Evolutionary conservation across 37 sponge, comb jelly and placozoan genomes (phyloP).

Genomic region (Diacarnus erythraeanus): DNA sequence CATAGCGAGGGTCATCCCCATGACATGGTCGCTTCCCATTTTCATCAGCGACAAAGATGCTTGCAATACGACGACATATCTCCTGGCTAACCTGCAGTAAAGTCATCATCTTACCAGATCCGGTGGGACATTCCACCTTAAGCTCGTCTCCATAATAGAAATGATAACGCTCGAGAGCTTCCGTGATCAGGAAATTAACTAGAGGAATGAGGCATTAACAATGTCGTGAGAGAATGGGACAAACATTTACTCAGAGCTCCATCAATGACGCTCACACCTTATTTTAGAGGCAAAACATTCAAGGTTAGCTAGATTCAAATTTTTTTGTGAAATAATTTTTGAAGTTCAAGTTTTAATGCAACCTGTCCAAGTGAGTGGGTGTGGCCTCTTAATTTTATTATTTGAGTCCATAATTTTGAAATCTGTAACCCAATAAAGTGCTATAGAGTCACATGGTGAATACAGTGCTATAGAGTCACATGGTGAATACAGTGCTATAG

Average conservation of each 20-base stretch:
- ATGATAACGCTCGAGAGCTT: slow-evolving; percentile 90
- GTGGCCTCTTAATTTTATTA: too few relatives aligned
- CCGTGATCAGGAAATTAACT: slow-evolving; percentile 93
- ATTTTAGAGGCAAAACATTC: neutral
- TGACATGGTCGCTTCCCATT: slow-evolving; percentile 82
- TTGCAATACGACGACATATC: slow-evolving; percentile 61
- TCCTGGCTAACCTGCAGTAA: slow-evolving; percentile 80
- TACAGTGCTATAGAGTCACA: too few relatives aligned
- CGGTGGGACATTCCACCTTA: slow-evolving; percentile 90
- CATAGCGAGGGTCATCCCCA: slow-evolving; percentile 75
- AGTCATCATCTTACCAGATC: slow-evolving; percentile 78
- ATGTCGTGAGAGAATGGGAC: too few relatives aligned
- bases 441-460: too few relatives aligned
- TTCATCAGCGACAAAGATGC: slow-evolving; percentile 72
- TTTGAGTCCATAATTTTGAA: too few relatives aligned
- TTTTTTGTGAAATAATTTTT: too few relatives aligned
- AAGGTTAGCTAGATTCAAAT: neutral
- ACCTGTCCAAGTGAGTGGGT: too few relatives aligned
- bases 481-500: too few relatives aligned
- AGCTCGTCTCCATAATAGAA: slow-evolving; percentile 88
- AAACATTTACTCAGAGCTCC: too few relatives aligned
- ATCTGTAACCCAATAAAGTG: too few relatives aligned
- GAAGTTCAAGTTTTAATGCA: too few relatives aligned
- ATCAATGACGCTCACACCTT: neutral
- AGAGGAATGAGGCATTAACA: neutral